Percentiles rank a stretch among this genome's conserved stretches.
Conservation (phyloP, 2,797 vertebrate species). For the Peromyscus attwateri region DNA sequence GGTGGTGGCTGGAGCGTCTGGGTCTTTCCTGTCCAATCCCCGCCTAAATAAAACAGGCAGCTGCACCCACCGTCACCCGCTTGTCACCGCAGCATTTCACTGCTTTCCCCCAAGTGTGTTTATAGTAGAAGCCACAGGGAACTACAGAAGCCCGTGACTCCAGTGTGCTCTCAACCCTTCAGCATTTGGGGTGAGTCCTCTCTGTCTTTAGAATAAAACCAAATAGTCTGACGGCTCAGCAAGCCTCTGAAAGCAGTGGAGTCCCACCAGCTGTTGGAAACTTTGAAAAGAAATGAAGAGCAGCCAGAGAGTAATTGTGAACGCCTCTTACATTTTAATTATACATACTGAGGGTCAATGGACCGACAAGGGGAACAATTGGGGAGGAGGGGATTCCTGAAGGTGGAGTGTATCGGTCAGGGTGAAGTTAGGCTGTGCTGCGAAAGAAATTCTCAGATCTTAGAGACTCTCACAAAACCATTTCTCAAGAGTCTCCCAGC, state of each 20-base stretch:
- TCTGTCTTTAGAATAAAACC: constrained; percentile 58
- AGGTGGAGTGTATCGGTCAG: not conserved
- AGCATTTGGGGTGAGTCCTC: not conserved
- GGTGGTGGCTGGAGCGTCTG: not conserved
- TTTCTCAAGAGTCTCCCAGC: not conserved
- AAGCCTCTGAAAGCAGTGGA: constrained; percentile 30
- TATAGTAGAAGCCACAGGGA: not conserved
- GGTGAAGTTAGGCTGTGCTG: not conserved
- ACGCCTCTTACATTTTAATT: not conserved
- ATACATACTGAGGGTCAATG: not conserved
- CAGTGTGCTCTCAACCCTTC: not conserved
- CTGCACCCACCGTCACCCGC: not conserved
- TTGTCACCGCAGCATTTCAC: not conserved
- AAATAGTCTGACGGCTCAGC: not conserved
- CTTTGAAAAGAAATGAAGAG: constrained; percentile 39
- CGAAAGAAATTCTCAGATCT: not conserved
- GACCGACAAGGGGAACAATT: not conserved
- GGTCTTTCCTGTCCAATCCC: not conserved
- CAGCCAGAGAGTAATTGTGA: not conserved
- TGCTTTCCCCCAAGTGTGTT: not conserved
- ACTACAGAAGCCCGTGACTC: not conserved
- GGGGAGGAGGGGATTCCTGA: not conserved
- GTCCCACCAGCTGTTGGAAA: not conserved
- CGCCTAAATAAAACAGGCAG: constrained; percentile 32
- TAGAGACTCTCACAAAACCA: not conserved